Evolutionary conservation across 2,797 vertebrate species (phyloP), one percentile per base, ranked within the genome.

Genomic region (Rachycentron canadum): DNA sequence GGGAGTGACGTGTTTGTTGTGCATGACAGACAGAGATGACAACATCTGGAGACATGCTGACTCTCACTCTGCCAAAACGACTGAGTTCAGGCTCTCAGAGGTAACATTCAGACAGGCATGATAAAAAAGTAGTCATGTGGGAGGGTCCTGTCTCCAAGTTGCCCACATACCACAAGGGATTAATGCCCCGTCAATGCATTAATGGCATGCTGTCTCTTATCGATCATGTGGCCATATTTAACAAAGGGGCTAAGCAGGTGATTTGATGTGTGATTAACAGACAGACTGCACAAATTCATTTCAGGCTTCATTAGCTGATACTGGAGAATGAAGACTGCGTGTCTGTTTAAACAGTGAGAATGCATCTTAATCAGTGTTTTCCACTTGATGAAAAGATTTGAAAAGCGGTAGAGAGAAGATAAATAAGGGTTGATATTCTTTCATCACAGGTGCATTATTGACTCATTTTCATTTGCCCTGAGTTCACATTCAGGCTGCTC

Each of bases 21-120:
- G 38, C 61, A 68, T 56, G 36, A 81, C 58, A 55, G 64, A 76
- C 79, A 67, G 13, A 28, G 62, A 78, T 70, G 61, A 76, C n/a
- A n/a, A 60, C 28, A 56, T 59, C 63, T 73, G 47, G 32, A 55
- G 71, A 80, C 57, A 34, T 50, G 72, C 67, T 78, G 77, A 79
- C 78, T 34, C 41, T 82, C 47, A 40, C 38, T 55, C 75, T 66
- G 61, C 21, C 47, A 55, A 64, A 70, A 62, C 14, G 30, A 38
- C 13, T 53, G 30, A 78, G 73, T 52, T 81, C 65, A 83, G 30
- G 49, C 32, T 81, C 67, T 58, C 63, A 55, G 56, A 49, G 49
- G 52, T 30, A 16, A 58, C 36, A 55, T 50, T 73, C 68, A 64
- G 17, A 64, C 41, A 70, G 68, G 38, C 59, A 56, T 43, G 53